Conservation (phyloP, 2,113 vertebrate species). For the pig (Sus scrofa) region T2T-Sscrofa CM000824.6:82445501-82446000, state of each 20-base stretch:
- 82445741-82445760: neutral
- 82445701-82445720: neutral
- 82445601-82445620: no score
- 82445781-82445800: neutral
- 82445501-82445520: neutral
- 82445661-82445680: neutral
- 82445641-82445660: neutral
- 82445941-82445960: neutral
- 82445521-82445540: neutral
- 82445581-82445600: neutral
- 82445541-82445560: neutral
- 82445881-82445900: neutral
- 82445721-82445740: neutral
- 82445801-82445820: no score
- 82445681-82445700: neutral
- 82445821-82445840: no score
- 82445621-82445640: neutral
- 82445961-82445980: neutral
- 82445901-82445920: neutral
- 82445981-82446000: neutral
- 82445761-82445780: fast-evolving
- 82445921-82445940: neutral
- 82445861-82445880: no score
- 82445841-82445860: no score
- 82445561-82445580: neutral